Evolutionary conservation across 2,113 vertebrate genomes (phyloP).

Genomic region (Ellobius talpinus): DNA sequence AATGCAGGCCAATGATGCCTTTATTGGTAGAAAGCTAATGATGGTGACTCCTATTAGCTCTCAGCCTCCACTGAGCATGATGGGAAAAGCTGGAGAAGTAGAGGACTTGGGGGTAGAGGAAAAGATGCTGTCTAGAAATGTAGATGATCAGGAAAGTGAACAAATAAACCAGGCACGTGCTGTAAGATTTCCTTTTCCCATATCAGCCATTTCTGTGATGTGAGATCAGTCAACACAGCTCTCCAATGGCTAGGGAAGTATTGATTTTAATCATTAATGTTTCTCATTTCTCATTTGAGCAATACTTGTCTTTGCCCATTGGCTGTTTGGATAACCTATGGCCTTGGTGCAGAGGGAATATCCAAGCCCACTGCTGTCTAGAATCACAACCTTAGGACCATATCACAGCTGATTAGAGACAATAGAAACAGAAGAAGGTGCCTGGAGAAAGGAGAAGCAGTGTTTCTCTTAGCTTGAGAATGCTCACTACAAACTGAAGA

Average conservation of each 20-base stretch:
- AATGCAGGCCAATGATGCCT: not conserved
- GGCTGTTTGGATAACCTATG: constrained; percentile 69
- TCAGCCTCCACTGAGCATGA: not conserved
- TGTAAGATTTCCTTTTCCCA: not conserved
- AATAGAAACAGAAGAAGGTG: constrained; percentile 32
- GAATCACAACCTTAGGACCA: constrained; percentile 42
- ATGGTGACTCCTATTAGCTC: not conserved
- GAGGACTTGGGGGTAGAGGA: not conserved
- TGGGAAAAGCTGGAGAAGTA: not conserved
- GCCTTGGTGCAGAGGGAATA: constrained; percentile 20
- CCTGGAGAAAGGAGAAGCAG: constrained; percentile 16
- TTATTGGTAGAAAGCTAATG: not conserved
- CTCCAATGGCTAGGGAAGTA: constrained; percentile 11
- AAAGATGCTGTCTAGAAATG: not conserved
- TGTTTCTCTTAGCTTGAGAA: constrained; percentile 44
- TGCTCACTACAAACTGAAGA: constrained; percentile 45
- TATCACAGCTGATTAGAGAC: constrained; percentile 60
- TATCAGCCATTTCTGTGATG: not conserved
- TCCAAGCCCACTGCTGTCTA: constrained; percentile 3
- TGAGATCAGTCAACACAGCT: not conserved
- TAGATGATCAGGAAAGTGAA: not conserved
- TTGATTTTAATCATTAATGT: constrained; percentile 3
- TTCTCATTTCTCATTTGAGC: constrained; percentile 25
- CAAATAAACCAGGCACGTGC: not conserved
- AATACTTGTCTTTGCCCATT: constrained; percentile 24